Evolutionary conservation across 2,888 invertebrate species (phyloP).

Genomic region (Mimachlamys varia): DNA sequence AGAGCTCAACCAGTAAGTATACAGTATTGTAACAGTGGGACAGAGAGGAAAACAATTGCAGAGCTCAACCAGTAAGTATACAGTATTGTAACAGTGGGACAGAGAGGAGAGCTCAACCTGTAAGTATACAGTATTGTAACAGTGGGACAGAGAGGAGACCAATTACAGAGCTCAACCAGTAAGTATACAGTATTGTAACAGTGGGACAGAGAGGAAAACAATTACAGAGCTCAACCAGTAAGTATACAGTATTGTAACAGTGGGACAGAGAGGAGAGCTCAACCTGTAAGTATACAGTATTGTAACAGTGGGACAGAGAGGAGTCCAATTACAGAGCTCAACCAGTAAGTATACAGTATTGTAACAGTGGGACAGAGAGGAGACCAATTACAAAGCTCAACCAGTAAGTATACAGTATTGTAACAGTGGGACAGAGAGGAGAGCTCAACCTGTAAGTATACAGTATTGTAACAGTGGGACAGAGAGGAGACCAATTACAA

Average conservation of each 20-base stretch:
- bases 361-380: conserved; percentile 50
- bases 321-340: conserved; percentile 37
- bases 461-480: conserved; percentile 56
- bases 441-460: conserved; percentile 49
- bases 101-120: conserved; percentile 48
- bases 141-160: conserved; percentile 53
- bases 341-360: conserved; percentile 44
- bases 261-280: conserved; percentile 53
- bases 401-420: conserved; percentile 52
- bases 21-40: conserved; percentile 43
- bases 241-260: conserved; percentile 51
- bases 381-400: neutral
- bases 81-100: conserved; percentile 56
- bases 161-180: conserved; percentile 41
- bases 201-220: conserved; percentile 50
- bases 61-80: conserved; percentile 46
- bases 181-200: conserved; percentile 39
- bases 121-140: conserved; percentile 54
- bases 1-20: conserved; percentile 47
- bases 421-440: conserved; percentile 54
- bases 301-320: conserved; percentile 57
- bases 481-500: conserved; percentile 43
- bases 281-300: conserved; percentile 51
- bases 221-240: conserved; percentile 40
- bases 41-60: conserved; percentile 39